A percentile compares a stretch with the other conserved stretches of the same genome.
Evolutionary conservation across 2,888 invertebrate genomes (phyloP).

Genomic region (Trichopria drosophilae): DNA sequence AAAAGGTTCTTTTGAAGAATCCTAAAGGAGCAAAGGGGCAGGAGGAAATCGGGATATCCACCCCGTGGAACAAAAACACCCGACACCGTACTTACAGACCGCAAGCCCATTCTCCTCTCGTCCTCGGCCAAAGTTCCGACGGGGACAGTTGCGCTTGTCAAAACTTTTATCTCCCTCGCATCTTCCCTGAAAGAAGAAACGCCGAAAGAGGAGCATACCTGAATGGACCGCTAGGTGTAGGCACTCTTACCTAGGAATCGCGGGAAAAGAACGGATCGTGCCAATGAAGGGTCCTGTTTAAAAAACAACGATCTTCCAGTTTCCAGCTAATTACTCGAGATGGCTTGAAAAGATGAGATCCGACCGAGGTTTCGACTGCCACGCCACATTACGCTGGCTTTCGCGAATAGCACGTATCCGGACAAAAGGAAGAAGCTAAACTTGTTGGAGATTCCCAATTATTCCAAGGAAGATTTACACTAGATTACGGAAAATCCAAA

Average conservation of each 20-base stretch:
- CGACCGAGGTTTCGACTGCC: constrained; percentile 44
- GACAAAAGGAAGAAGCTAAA: too few relatives aligned
- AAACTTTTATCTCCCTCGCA: constrained; percentile 49
- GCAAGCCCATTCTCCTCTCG: constrained; percentile 19
- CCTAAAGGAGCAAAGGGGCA: background rate
- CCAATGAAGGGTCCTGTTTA: background rate
- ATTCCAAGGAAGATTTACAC: too few relatives aligned
- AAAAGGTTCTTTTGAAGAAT: too few relatives aligned
- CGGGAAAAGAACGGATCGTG: background rate
- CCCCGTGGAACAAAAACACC: constrained; percentile 31
- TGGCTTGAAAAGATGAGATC: constrained; percentile 49
- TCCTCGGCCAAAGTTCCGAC: constrained; percentile 10
- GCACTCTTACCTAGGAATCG: constrained; percentile 4
- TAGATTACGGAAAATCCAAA: too few relatives aligned
- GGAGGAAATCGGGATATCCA: constrained; percentile 26
- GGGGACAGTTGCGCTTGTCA: constrained; percentile 43
- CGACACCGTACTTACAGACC: constrained; percentile 27
- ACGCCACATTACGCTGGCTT: constrained; percentile 47
- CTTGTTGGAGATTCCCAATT: too few relatives aligned
- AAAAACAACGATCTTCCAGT: constrained; percentile 36
- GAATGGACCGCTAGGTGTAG: constrained; percentile 7
- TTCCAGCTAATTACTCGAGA: constrained; percentile 53
- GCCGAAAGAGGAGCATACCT: constrained; percentile 26
- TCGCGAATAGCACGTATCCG: too few relatives aligned
- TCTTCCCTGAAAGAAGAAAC: constrained; percentile 41